Evolutionary conservation across 1,140 invertebrate genomes (phyloP).

Genomic region (Carcinoscorpius rotundicauda): DNA sequence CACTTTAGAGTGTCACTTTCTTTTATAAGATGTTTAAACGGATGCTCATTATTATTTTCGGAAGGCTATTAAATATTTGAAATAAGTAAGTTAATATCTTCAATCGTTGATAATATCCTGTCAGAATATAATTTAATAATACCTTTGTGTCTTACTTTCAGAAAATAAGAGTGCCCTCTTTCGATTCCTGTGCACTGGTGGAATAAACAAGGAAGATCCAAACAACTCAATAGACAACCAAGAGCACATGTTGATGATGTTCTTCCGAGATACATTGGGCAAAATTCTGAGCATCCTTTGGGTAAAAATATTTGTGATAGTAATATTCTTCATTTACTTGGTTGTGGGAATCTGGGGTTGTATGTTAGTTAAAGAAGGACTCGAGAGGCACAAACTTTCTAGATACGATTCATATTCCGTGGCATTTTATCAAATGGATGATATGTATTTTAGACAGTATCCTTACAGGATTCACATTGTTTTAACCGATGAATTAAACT

Average conservation of each 20-base stretch:
- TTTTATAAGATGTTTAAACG: too few relatives aligned
- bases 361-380: slow-evolving; percentile 73
- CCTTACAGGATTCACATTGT: slow-evolving; percentile 83
- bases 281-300: slow-evolving; percentile 57
- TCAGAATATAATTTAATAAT: neutral
- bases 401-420: slow-evolving; percentile 81
- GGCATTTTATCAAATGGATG: slow-evolving; percentile 76
- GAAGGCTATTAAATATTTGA: slow-evolving; percentile 21
- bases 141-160: slow-evolving; percentile 33
- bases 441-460: slow-evolving; percentile 77
- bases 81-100: neutral
- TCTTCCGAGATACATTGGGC: slow-evolving; percentile 72
- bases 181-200: slow-evolving; percentile 64
- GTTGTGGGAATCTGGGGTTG: slow-evolving; percentile 76
- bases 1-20: too few relatives aligned
- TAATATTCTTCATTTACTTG: slow-evolving; percentile 68
- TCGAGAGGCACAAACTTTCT: slow-evolving; percentile 72
- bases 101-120: neutral
- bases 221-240: slow-evolving; percentile 74
- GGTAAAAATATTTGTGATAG: slow-evolving; percentile 58
- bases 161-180: slow-evolving; percentile 65
- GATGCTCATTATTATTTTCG: slow-evolving; percentile 33
- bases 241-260: slow-evolving; percentile 75
- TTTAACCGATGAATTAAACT: slow-evolving; percentile 67
- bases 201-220: slow-evolving; percentile 65